phyloP scores from a whole-genome alignment of 1,140 invertebrate species.

The Zaprionus tsacasi region DNA sequence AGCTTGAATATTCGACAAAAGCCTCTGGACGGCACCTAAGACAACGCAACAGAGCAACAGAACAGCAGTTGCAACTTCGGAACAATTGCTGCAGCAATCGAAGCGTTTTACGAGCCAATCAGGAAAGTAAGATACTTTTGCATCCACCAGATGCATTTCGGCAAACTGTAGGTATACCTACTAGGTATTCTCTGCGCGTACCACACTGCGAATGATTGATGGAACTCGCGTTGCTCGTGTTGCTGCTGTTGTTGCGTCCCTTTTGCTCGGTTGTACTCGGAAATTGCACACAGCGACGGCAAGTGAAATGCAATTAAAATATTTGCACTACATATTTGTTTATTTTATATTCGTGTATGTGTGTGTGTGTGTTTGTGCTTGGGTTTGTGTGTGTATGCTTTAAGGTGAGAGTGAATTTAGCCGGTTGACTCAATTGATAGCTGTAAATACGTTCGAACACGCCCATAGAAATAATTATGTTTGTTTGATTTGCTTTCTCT shows the following conservation, averaged over 20 bases:
- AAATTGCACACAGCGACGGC: conserved; percentile 40
- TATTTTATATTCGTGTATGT: conserved; percentile 20
- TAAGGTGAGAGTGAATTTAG: conserved; percentile 21
- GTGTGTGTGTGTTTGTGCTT: conserved; percentile 5
- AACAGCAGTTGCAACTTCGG: conserved; percentile 3
- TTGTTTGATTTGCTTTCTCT: conserved; percentile 36
- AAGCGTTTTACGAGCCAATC: conserved; percentile 10
- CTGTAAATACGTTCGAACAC: conserved; percentile 52
- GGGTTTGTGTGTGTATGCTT: conserved; percentile 15
- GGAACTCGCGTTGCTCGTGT: conserved; percentile 19
- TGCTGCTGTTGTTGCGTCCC: conserved; percentile 38
- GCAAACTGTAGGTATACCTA: conserved; percentile 6
- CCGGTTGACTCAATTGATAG: conserved; percentile 65
- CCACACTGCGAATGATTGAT: conserved; percentile 74
- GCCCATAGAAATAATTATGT: conserved; percentile 54
- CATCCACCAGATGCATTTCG: conserved; percentile 14
- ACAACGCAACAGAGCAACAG: conserved; percentile 60
- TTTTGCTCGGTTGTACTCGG: conserved; percentile 39
- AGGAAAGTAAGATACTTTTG: conserved; percentile 21
- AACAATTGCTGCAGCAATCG: background rate
- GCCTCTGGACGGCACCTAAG: conserved; percentile 83
- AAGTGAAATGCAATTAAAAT: conserved; percentile 78
- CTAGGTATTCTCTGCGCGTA: background rate
- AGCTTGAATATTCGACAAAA: conserved; percentile 73
- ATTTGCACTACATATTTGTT: conserved; percentile 63